phyloP scores from a whole-genome alignment of 2,888 invertebrate species.

The Agrochola lota region DNA sequence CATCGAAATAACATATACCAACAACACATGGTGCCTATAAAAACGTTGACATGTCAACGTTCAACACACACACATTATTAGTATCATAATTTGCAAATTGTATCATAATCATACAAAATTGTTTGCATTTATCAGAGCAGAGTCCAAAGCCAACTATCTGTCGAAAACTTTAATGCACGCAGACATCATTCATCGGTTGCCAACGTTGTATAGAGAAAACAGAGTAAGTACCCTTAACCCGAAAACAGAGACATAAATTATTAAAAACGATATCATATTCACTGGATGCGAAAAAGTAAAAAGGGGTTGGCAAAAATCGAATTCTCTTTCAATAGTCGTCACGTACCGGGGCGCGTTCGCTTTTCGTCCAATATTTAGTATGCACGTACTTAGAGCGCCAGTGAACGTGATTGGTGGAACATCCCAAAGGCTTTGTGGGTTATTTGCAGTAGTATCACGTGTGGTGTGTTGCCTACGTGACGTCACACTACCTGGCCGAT shows the following conservation, averaged over 20 bases:
- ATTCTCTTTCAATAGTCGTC: slow-evolving; percentile 61
- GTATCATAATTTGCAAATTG: slow-evolving; percentile 25
- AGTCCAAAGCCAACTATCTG: slow-evolving; percentile 42
- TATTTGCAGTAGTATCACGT: slow-evolving; percentile 81
- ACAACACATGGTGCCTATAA: background rate
- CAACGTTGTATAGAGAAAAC: slow-evolving; percentile 41
- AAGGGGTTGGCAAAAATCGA: slow-evolving; percentile 56
- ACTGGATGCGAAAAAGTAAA: slow-evolving; percentile 54
- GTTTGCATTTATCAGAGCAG: slow-evolving; percentile 22
- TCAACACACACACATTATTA: slow-evolving; percentile 5
- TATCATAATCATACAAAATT: slow-evolving; percentile 25
- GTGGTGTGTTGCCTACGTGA: slow-evolving; percentile 78
- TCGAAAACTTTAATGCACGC: slow-evolving; percentile 47
- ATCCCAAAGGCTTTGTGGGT: slow-evolving; percentile 74
- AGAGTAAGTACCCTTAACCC: slow-evolving; percentile 46
- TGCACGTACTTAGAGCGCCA: slow-evolving; percentile 68
- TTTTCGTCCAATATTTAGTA: slow-evolving; percentile 71
- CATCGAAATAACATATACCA: background rate
- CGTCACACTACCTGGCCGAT: slow-evolving; percentile 71
- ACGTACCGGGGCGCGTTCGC: slow-evolving; percentile 61
- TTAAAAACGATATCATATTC: slow-evolving; percentile 62
- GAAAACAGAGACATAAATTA: slow-evolving; percentile 59
- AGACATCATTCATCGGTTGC: slow-evolving; percentile 45
- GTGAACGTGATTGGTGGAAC: slow-evolving; percentile 68
- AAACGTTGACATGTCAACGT: slow-evolving; percentile 1